phyloP scores from a whole-genome alignment of 2,888 invertebrate genomes.

The Psylliodes chrysocephalus region DNA sequence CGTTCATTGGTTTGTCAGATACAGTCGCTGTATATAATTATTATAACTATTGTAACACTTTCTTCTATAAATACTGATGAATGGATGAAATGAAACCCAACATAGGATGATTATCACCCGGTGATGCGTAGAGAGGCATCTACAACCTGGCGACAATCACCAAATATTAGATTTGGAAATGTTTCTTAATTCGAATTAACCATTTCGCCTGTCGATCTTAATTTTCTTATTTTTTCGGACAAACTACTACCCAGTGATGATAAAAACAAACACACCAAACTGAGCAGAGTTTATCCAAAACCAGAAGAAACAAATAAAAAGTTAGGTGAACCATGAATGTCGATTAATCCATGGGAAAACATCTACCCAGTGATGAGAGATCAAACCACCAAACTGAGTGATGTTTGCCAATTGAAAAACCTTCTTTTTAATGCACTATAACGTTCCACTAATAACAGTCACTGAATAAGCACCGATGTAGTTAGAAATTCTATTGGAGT shows the following conservation, averaged over 20 bases:
- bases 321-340: background rate
- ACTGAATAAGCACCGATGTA: background rate
- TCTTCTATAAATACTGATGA: too few relatives aligned
- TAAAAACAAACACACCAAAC: conserved; percentile 36
- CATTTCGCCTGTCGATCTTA: too few relatives aligned
- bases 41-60: too few relatives aligned
- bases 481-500: conserved; percentile 34
- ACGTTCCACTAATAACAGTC: background rate
- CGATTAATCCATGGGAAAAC: conserved; percentile 37
- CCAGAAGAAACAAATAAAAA: conserved; percentile 16
- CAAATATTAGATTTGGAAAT: conserved; percentile 39
- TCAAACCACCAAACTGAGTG: conserved; percentile 42
- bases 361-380: conserved; percentile 46
- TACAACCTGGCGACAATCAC: conserved; percentile 50
- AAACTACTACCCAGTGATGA: conserved; percentile 49
- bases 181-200: too few relatives aligned
- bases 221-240: conserved; percentile 32
- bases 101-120: conserved; percentile 58
- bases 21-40: too few relatives aligned
- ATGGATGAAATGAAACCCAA: too few relatives aligned
- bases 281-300: conserved; percentile 36
- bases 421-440: background rate
- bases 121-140: conserved; percentile 50
- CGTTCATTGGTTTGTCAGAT: too few relatives aligned
- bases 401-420: conserved; percentile 37